Evolutionary conservation across 2,113 vertebrate species (phyloP).

Genomic region (Platycercus adscitus): DNA sequence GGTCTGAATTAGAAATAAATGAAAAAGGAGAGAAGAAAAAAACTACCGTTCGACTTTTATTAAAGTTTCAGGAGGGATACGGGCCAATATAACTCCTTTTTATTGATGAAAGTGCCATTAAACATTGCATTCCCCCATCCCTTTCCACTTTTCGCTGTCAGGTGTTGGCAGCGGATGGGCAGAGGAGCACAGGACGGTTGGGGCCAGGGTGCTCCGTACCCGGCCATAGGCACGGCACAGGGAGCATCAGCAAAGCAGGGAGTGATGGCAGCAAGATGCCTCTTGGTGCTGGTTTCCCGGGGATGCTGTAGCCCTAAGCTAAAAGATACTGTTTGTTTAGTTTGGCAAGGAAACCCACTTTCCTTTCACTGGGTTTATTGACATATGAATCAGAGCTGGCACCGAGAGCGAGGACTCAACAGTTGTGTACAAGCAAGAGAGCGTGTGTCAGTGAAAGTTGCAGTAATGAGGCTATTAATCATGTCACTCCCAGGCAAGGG

Average conservation of each 20-base stretch:
- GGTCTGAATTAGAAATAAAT: slow-evolving; percentile 1
- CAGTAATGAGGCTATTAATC: slow-evolving; percentile 49
- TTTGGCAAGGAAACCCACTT: slow-evolving; percentile 26
- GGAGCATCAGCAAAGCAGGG: fast-evolving
- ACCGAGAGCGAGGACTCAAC: background rate
- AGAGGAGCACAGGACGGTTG: fast-evolving
- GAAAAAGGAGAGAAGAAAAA: background rate
- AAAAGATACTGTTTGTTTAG: slow-evolving; percentile 33
- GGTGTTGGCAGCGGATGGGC: background rate
- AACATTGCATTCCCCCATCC: background rate
- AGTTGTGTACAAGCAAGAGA: slow-evolving; percentile 5
- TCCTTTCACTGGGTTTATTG: slow-evolving; percentile 47
- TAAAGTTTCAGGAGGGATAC: background rate
- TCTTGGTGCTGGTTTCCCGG: background rate
- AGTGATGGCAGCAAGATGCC: fast-evolving
- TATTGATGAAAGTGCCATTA: background rate
- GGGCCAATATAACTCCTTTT: background rate
- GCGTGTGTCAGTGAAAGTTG: slow-evolving; percentile 23
- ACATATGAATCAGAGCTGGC: slow-evolving; percentile 61
- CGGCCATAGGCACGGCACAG: fast-evolving
- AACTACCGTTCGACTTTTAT: background rate
- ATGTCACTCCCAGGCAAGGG: slow-evolving; percentile 13
- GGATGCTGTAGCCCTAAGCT: background rate
- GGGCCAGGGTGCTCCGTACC: background rate
- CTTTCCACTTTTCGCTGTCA: background rate